Percentiles rank a stretch among this genome's conserved stretches.
Conservation (phyloP, 2,888 invertebrate genomes). For the Ellobium chinense region DNA sequence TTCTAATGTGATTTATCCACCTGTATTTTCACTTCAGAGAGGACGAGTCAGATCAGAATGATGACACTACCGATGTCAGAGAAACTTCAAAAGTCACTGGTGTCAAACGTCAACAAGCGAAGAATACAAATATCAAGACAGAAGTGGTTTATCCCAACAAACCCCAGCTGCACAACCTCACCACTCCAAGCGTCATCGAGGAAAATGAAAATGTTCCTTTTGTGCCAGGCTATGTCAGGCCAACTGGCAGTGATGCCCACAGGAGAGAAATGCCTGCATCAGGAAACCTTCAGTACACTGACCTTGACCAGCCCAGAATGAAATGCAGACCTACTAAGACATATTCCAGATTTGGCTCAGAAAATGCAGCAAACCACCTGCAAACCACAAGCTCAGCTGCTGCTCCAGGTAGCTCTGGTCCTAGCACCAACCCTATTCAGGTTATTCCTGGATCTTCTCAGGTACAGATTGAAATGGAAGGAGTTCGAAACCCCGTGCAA, state of each 20-base stretch:
- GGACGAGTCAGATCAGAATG: constrained; percentile 14
- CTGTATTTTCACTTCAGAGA: not conserved
- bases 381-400: not conserved
- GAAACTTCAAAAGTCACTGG: not conserved
- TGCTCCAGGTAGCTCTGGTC: not conserved
- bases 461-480: constrained; percentile 45
- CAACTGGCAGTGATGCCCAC: not conserved
- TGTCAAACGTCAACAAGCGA: constrained; percentile 14
- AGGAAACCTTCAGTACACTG: not conserved
- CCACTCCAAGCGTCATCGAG: not conserved
- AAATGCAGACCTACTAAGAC: constrained; percentile 10
- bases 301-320: constrained; percentile 18
- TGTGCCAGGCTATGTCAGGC: not conserved
- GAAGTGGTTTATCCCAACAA: not conserved
- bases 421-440: not conserved
- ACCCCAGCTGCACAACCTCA: not conserved
- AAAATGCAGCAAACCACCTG: not conserved
- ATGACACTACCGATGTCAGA: not conserved
- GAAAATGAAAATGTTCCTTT: not conserved
- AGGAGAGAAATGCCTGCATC: not conserved
- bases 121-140: constrained; percentile 3
- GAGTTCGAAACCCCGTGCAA: constrained; percentile 37
- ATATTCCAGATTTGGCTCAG: not conserved
- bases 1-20: not conserved
- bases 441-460: constrained; percentile 39